phyloP scores from a whole-genome alignment of 37 sponge, comb jelly and placozoan genomes.

The Dysidea cf. avara region DNA sequence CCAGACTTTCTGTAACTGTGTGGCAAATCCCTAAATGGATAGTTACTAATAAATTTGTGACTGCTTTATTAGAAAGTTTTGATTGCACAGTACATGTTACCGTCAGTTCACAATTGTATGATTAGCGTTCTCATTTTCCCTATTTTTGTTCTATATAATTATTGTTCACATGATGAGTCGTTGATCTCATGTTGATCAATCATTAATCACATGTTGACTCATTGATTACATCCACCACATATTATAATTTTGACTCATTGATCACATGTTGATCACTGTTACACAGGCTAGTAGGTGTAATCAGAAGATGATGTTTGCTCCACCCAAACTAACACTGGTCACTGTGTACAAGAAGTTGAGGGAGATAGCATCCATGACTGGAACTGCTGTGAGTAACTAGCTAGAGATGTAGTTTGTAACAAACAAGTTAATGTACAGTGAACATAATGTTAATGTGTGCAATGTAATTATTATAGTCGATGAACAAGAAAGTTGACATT shows the following conservation, averaged over 20 bases:
- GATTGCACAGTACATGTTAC: not conserved
- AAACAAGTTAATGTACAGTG: not conserved
- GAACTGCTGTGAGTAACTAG: slow-evolving; percentile 65
- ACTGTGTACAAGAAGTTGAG: slow-evolving; percentile 82
- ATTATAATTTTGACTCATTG: no score
- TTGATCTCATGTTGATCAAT: no score
- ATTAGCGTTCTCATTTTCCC: no score
- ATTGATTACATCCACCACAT: no score
- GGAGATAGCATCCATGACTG: slow-evolving; percentile 84
- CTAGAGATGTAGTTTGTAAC: no score
- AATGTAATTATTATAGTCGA: slow-evolving; percentile 36
- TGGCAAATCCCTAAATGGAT: no score
- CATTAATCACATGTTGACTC: no score
- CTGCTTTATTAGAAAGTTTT: no score
- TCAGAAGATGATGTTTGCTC: slow-evolving; percentile 94
- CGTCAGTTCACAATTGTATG: not conserved
- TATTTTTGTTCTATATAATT: no score
- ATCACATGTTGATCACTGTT: no score
- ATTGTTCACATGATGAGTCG: no score
- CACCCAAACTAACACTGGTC: slow-evolving; percentile 78
- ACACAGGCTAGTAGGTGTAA: slow-evolving; percentile 73
- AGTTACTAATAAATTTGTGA: no score
- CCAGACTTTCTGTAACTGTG: not conserved
- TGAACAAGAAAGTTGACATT: slow-evolving; percentile 77
- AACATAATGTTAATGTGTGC: not conserved